phyloP scores from a whole-genome alignment of 2,888 invertebrate species.

The Stenotaenia linearis region DNA sequence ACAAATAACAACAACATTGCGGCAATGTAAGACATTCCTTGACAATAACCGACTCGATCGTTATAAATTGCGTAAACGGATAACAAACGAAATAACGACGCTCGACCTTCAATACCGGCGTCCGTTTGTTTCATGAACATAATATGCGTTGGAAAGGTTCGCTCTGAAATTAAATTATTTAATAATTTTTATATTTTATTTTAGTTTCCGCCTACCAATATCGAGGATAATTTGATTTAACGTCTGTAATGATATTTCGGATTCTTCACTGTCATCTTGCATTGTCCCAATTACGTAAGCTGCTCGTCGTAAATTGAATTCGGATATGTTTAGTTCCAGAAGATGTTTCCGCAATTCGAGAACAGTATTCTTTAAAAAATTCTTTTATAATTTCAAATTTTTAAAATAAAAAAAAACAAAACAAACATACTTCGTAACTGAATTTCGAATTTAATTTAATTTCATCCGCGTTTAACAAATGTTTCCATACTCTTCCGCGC shows the following conservation, averaged over 20 bases:
- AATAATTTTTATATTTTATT: background rate
- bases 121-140: conserved; percentile 31
- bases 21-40: conserved; percentile 36
- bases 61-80: conserved; percentile 32
- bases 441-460: conserved; percentile 28
- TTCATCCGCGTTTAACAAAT: conserved; percentile 27
- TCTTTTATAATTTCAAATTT: background rate
- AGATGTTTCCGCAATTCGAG: background rate
- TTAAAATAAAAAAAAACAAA: background rate
- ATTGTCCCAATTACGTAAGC: background rate
- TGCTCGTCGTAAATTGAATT: background rate
- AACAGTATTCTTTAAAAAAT: background rate
- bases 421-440: conserved; percentile 29
- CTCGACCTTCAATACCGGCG: conserved; percentile 33
- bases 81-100: conserved; percentile 34
- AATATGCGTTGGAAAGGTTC: conserved; percentile 34
- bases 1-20: conserved; percentile 33
- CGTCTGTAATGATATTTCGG: background rate
- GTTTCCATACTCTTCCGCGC: conserved; percentile 29
- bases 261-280: background rate
- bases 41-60: conserved; percentile 32
- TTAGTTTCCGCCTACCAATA: background rate
- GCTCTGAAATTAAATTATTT: background rate
- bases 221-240: conserved; percentile 12
- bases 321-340: background rate